These are phyloP conservation scores for Clinocottus analis DNA, from an alignment of 2,113 vertebrate species.

Conservation along the genomic window DNA sequence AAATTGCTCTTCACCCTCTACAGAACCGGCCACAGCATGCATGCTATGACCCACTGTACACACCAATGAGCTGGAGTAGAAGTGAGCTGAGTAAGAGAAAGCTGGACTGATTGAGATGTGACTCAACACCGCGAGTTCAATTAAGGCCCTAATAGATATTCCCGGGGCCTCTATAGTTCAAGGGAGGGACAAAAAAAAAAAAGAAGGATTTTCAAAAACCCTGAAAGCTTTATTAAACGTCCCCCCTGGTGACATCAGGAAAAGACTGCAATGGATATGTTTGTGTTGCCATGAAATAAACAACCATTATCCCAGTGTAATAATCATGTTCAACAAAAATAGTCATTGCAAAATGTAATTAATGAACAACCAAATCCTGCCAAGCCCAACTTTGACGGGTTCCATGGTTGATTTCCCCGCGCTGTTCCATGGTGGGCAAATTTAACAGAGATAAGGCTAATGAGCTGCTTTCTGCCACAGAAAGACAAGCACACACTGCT, in stretches of 20 bases:
- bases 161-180: constrained; percentile 57
- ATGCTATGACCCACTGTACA: constrained; percentile 54
- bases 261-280: constrained; percentile 45
- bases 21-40: constrained; percentile 24
- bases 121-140: constrained; percentile 61
- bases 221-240: constrained; percentile 62
- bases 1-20: constrained; percentile 69
- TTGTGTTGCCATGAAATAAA: constrained; percentile 70
- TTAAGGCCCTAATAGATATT: constrained; percentile 70
- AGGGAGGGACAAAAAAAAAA: constrained; percentile 45
- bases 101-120: constrained; percentile 61
- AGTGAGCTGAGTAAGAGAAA: constrained; percentile 22
- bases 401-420: constrained; percentile 67
- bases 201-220: constrained; percentile 53
- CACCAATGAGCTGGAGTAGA: constrained; percentile 5
- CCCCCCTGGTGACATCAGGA: constrained; percentile 54
- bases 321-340: constrained; percentile 77
- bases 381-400: constrained; percentile 65
- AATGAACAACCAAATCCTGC: constrained; percentile 77
- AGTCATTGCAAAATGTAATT: constrained; percentile 79
- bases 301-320: constrained; percentile 72
- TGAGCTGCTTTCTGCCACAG: constrained; percentile 53
- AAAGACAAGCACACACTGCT: constrained; percentile 31
- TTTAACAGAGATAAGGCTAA: constrained; percentile 72
- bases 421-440: constrained; percentile 70